Evolutionary conservation across 2,797 vertebrate species (phyloP), one percentile per base, ranked within the genome.

Genomic region (Sebastes variabilis): DNA sequence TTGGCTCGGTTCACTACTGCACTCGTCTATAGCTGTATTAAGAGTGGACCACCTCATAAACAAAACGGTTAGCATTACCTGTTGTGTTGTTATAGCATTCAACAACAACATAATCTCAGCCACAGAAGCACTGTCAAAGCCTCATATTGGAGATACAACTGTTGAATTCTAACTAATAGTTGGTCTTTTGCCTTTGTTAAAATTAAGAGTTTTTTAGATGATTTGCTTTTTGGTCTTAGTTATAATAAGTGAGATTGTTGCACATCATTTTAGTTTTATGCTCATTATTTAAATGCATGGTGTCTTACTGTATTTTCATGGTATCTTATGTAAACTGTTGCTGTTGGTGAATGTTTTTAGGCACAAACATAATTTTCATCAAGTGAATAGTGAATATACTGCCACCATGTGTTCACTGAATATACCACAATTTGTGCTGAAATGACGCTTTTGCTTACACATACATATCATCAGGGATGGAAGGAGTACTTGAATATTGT

Each of bases 371-470:
- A 13, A 30, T 67, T 32, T 14, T 54, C 14, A 58, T 55, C n/a
- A 27, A 30, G 34, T 34, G 34, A 34, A 4, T 3, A 42, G 34
- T 75, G 59, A 56, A 56, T 75, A 64, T 68, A 54, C 64, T 79
- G 64, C 67, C 81, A 72, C 67, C 25, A 6, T 72, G 71, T 81
- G 74, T 86, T 77, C 18, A 32, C 18, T 75, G 12, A 66, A 56
- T 38, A n/a, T 46, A 75, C 4, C 22, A 65, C 66, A 65, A 1
- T 54, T 42, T 76, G 38, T 20, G 20, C 6, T 38, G 13, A 66
- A 22, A 54, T 30, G 2, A 54, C 2, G 7, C 25, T 30, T 29
- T 29, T 6, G 14, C 12, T 58, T 8, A 16, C 56, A 16, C 27
- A 1, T 29, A 59, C 16, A 38, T 54, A 14, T 29, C 27, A 30